phyloP scores from a whole-genome alignment of 2,113 vertebrate species.

The Cricetomys ansorgei region DNA sequence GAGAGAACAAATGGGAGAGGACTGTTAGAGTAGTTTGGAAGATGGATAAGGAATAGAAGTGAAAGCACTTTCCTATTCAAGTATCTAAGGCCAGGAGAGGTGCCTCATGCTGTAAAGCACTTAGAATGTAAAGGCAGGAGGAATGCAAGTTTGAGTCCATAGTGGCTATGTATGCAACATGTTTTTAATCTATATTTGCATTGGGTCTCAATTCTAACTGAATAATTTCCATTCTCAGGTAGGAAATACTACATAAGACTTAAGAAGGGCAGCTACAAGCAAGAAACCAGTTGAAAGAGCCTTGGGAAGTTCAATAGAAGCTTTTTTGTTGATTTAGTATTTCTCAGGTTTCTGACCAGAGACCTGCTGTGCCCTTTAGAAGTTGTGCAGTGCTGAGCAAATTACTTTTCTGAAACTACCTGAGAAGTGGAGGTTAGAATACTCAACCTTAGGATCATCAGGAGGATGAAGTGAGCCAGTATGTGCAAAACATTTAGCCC shows the following conservation, averaged over 20 bases:
- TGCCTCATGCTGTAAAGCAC: neutral
- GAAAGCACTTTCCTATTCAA: neutral
- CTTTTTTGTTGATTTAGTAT: neutral
- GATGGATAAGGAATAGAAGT: neutral
- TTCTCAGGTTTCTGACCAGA: neutral
- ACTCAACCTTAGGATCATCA: neutral
- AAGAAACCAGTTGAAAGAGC: neutral
- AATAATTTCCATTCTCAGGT: neutral
- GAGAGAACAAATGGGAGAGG: neutral
- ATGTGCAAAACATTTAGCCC: neutral
- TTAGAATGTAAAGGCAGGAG: neutral
- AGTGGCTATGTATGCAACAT: neutral
- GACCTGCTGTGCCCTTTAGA: neutral
- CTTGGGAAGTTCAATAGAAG: neutral
- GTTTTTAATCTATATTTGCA: neutral
- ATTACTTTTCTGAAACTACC: neutral
- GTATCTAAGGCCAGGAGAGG: neutral
- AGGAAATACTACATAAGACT: neutral
- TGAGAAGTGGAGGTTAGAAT: neutral
- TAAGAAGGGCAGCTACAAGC: neutral
- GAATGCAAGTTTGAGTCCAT: neutral
- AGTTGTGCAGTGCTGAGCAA: neutral
- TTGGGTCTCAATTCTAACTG: neutral
- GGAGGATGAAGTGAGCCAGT: neutral
- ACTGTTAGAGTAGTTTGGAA: neutral